Evolutionary conservation across 2,888 invertebrate species (phyloP).

Genomic region (Agrotis segetum): DNA sequence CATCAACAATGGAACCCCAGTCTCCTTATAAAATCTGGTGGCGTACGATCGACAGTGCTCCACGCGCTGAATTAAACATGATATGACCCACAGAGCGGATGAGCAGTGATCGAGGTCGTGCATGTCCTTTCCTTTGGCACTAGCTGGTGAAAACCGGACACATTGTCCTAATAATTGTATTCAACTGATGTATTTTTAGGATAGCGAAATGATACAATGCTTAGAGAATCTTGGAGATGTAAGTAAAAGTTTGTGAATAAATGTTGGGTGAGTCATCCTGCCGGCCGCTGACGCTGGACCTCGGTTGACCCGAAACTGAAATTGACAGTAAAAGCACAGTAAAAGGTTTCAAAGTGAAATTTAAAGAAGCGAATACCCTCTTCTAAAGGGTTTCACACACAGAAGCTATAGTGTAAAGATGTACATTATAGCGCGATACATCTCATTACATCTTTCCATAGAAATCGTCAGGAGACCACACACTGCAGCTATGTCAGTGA

Average conservation of each 20-base stretch:
- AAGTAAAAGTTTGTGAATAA: background rate
- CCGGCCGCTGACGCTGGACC: background rate
- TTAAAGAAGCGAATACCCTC: background rate
- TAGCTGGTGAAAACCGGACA: conserved; percentile 66
- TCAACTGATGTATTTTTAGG: conserved; percentile 17
- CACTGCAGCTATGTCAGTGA: no score
- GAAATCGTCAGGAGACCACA: no score
- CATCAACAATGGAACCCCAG: conserved; percentile 20
- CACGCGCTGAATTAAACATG: conserved; percentile 69
- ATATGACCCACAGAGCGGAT: conserved; percentile 63
- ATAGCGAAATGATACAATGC: conserved; percentile 1
- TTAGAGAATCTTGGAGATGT: background rate
- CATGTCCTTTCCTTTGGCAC: conserved; percentile 57
- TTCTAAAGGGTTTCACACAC: no score
- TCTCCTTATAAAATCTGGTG: conserved; percentile 35
- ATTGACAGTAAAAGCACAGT: background rate
- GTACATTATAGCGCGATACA: no score
- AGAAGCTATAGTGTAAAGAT: no score
- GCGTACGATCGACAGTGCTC: conserved; percentile 47
- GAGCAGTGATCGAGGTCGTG: conserved; percentile 49
- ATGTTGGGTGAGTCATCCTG: background rate
- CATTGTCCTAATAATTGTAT: conserved; percentile 14
- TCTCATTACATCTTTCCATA: no score
- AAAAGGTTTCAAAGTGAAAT: background rate
- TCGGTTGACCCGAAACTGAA: background rate